These are phyloP conservation scores for Pentamera pediparva DNA, from an alignment of 53 echinoderm and acorn worm genomes.

Conservation along the genomic window DNA sequence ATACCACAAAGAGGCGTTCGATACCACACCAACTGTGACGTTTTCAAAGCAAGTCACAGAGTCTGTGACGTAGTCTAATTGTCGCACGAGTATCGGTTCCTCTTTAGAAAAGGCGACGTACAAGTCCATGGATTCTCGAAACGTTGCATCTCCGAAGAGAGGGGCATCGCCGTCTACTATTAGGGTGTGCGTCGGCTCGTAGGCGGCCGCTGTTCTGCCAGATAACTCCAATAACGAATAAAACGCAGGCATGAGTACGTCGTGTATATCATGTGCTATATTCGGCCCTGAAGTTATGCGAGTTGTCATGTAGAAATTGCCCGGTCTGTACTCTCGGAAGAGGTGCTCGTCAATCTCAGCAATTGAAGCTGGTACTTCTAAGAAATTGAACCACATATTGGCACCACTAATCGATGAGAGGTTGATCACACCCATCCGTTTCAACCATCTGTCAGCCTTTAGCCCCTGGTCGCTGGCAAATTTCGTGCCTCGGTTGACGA, in stretches of 20 bases:
- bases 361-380: no score
- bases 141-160: neutral
- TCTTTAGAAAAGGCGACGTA: neutral
- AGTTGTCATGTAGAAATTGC: neutral
- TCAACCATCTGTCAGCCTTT: no score
- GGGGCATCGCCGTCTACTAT: no score
- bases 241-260: neutral
- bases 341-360: neutral
- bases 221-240: neutral
- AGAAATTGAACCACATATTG: no score
- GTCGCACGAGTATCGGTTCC: neutral
- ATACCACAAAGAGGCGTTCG: neutral
- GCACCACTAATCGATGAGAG: no score
- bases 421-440: no score
- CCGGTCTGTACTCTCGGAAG: neutral
- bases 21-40: neutral
- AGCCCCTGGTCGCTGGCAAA: no score
- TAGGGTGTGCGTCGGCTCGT: neutral
- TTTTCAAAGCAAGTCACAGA: neutral
- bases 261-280: conserved; percentile 12
- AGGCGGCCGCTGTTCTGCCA: no score
- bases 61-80: neutral
- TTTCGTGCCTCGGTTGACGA: no score
- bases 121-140: neutral
- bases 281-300: neutral